Evolutionary conservation across 2,797 vertebrate species (phyloP).

Genomic region (Schizothorax lantsangensis): DNA sequence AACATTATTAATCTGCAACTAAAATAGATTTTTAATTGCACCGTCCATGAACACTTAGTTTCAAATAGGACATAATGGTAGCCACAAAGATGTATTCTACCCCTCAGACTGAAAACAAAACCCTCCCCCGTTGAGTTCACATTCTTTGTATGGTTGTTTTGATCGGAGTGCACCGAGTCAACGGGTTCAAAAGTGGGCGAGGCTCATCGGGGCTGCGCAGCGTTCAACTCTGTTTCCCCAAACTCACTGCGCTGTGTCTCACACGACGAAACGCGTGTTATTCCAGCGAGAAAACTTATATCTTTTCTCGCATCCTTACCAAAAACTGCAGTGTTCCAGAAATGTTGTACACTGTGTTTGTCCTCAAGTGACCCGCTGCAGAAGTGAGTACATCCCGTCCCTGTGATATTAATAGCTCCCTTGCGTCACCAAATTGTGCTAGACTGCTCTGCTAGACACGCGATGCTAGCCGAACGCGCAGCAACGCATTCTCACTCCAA

Average conservation of each 20-base stretch:
- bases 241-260: background rate
- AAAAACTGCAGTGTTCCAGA: conserved; percentile 44
- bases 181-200: conserved; percentile 78
- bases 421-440: conserved; percentile 82
- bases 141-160: conserved; percentile 68
- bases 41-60: background rate
- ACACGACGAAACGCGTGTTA: background rate
- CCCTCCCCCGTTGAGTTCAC: conserved; percentile 53
- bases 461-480: conserved; percentile 71
- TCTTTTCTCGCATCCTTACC: conserved; percentile 1
- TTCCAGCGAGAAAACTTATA: background rate
- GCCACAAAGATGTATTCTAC: conserved; percentile 13
- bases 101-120: conserved; percentile 42
- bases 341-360: conserved; percentile 66
- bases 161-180: conserved; percentile 72
- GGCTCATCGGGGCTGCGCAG: conserved; percentile 61
- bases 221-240: conserved; percentile 39
- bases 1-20: background rate
- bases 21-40: conserved; percentile 5
- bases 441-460: conserved; percentile 78
- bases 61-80: background rate
- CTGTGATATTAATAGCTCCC: conserved; percentile 83
- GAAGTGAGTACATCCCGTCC: conserved; percentile 82
- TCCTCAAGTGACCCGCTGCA: conserved; percentile 79
- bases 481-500: conserved; percentile 66